A percentile compares a stretch with the other conserved stretches of the same genome.
Conservation (phyloP, 1,140 invertebrate species). For the Hylyphantes graminicola region DNA sequence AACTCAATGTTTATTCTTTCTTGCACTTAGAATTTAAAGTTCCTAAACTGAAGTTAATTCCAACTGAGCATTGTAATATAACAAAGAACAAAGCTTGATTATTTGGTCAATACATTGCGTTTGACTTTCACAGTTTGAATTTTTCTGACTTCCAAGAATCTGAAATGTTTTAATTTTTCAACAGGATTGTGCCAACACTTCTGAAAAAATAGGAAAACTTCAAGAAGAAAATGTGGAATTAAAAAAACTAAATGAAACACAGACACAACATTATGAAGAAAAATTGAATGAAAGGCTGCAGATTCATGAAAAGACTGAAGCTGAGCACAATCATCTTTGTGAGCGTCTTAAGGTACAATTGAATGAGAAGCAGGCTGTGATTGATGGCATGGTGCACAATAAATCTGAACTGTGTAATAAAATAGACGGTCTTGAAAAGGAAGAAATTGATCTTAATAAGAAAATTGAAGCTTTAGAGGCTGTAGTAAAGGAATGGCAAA, state of each 20-base stretch:
- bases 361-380: constrained; percentile 10
- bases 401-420: neutral
- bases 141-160: neutral
- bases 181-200: constrained; percentile 24
- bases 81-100: too few species aligned
- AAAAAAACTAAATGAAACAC: constrained; percentile 10
- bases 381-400: neutral
- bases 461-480: constrained; percentile 12
- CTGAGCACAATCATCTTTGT: neutral
- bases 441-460: constrained; percentile 32
- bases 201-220: constrained; percentile 16
- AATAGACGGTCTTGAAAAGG: constrained; percentile 22
- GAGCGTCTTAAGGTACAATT: neutral
- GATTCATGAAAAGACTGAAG: neutral
- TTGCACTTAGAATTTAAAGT: too few species aligned
- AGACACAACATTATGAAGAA: constrained; percentile 9
- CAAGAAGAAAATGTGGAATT: constrained; percentile 11
- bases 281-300: constrained; percentile 11
- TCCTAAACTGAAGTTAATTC: too few species aligned
- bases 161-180: constrained; percentile 37
- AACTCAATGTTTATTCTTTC: too few species aligned
- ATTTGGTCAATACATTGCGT: too few species aligned
- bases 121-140: neutral
- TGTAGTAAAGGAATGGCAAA: constrained; percentile 3
- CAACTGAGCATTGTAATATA: too few species aligned